Base-by-base conservation (phyloP, 2,113 vertebrate genomes). In the Misgurnus mizolepis region DNA sequence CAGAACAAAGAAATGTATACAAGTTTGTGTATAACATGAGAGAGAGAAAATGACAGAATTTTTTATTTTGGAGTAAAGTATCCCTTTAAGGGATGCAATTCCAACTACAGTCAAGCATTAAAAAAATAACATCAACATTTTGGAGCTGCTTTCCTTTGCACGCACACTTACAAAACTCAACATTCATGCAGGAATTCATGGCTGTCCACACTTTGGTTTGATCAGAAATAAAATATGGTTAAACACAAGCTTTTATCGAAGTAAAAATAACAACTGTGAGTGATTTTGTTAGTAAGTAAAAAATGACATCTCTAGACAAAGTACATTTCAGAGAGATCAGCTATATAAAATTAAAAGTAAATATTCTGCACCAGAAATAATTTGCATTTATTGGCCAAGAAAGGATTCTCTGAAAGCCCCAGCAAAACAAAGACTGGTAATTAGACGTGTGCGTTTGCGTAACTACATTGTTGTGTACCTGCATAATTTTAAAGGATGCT, bases 371-470 rank as follows among this genome's bases (percentile, higher is more conserved):
- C 43, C 40, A 14, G 53, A 61, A 64, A 7, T 65, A 47, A 66
- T 18, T 39, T 67, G 75, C 75, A 77, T 66, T 66, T 50, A 77
- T 77, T 66, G 75, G 74, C 74, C 74, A 66, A 77, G 50, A 61
- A 60, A 12, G 10, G 8, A 10, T 73, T 73, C 39, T 18, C 70
- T 41, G 50, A 47, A 53, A 55, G 50, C 69, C 50, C 34, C 12
- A 71, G 43, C 11, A 64, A 43, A 75, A 64, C 11, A 50, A 27
- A 49, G 43, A 64, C 27, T 40, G 22, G 39, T 74, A n/a, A n/a
- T 60, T 18, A 41, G 17, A 65, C 45, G 39, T 77, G 73, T 62
- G 62, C 47, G 39, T 77, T 58, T 62, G 62, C 47, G 45, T 66
- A 50, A 55, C 62, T 77, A 41, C 74, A 66, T 53, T 55, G 34